These are phyloP conservation scores for Poecilia latipinna DNA, from an alignment of 2,113 vertebrate genomes.

Conservation along the genomic window DNA sequence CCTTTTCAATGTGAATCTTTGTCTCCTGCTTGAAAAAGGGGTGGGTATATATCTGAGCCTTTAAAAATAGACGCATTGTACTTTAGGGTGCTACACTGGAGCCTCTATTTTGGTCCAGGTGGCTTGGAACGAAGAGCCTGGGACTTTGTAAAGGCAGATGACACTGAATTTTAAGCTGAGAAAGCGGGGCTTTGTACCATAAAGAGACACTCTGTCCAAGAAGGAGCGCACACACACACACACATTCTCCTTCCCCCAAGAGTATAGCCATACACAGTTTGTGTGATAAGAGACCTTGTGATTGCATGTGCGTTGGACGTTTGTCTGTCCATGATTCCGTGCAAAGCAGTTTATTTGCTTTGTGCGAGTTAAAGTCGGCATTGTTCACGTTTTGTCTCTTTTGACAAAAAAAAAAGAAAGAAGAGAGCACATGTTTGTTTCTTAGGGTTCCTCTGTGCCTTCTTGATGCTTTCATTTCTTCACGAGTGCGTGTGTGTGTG, in stretches of 20 bases:
- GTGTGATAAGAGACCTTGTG: conserved; percentile 74
- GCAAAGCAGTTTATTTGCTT: conserved; percentile 72
- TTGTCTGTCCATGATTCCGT: conserved; percentile 36
- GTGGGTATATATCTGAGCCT: conserved; percentile 43
- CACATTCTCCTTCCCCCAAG: conserved; percentile 58
- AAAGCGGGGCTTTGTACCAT: conserved; percentile 79
- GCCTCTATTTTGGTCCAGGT: conserved; percentile 77
- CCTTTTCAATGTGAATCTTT: conserved; percentile 32
- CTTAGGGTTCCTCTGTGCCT: conserved; percentile 59
- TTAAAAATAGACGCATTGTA: conserved; percentile 73
- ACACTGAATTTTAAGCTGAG: conserved; percentile 79
- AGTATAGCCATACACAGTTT: conserved; percentile 64
- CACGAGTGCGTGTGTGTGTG: conserved; percentile 22
- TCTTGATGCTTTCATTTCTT: conserved; percentile 42
- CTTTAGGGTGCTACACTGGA: conserved; percentile 68
- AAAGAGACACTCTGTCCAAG: conserved; percentile 73
- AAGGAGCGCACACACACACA: conserved; percentile 64
- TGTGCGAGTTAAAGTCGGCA: conserved; percentile 58
- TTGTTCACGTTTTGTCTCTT: conserved; percentile 57
- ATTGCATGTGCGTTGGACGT: conserved; percentile 65
- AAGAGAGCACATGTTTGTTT: conserved; percentile 47
- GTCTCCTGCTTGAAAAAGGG: conserved; percentile 44
- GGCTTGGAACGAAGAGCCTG: conserved; percentile 71
- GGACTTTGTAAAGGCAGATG: conserved; percentile 76
- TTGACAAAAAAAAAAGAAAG: conserved; percentile 20